Evolutionary conservation across 2,888 invertebrate species (phyloP), one percentile per base, ranked within the genome.

Genomic region (Barypeithes pellucidus): DNA sequence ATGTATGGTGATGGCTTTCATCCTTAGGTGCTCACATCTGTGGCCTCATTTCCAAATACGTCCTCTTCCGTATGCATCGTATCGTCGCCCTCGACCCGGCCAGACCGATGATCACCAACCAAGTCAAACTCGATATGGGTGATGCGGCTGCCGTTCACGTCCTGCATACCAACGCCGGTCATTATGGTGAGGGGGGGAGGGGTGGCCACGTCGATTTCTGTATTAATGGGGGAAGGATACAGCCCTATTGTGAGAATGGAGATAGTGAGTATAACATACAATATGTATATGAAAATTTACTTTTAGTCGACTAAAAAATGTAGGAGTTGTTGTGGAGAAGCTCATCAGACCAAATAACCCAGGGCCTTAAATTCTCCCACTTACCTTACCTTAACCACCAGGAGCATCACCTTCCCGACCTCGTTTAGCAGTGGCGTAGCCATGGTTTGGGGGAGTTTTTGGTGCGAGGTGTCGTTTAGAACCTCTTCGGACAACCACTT

Each of bases 151-250:
- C 93, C 0, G 94, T 94, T 2, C 92, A 94, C 84, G 92, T 93
- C 18, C 88, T 94, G 22, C 94, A 94, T 82, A 94, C 94, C 0
- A 94, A 94, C 83, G 94, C 94, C 0, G 94, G 94, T 0, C 90
- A 91, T 74, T 94, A 94, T 84, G 94, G 94, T 0, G 94, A 94
- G 83, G 89, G 89, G 1, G 92, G 93, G 4, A 87, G 91, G 3
- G 88, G 92, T 3, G 94, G 94, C 0, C 93, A 93, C 82, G 92
- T 93, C 0, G 94, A 94, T 86, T 92, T 94, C 85, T 94, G 94
- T 81, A 89, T 94, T 43, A 94, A 94, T 81, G 94, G 94, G 0
- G 94, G 94, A n/a, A 85, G 90, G 70, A 87, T 90, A 70, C 94
- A 94, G 82, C 94, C 94, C 0, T 94, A 90, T 82, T 94, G 94